Evolutionary conservation across 2,888 invertebrate genomes (phyloP), one percentile per base, ranked within the genome.

Genomic region (Phrixothrix hirtus): DNA sequence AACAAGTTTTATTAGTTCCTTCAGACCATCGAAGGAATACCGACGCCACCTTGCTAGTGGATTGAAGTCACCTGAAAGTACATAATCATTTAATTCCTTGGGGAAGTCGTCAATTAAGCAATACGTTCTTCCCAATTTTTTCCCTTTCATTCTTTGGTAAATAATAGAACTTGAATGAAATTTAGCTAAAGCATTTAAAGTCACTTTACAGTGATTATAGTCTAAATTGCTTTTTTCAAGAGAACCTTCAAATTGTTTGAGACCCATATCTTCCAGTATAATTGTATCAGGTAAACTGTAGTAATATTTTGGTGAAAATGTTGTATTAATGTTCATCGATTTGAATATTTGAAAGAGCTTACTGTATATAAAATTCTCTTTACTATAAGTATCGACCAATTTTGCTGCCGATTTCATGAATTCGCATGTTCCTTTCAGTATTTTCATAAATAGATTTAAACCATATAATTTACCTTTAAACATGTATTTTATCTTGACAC

Each of bases 11-110:
- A 21, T 21, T 7, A 21, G 3, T 7, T 3, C 21, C 4, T 7
- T 5, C 3, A 21, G 3, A 5, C 21, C 21, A 21, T 21, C 7
- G 4, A 3, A 5, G 21, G 21, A 21, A 5, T 5, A 5, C 21
- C 7, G 4, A 7, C 3, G 4, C 3, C 3, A 21, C 7, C 7
- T 21, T 0, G 76, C 69, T 15, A 72, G 39, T 44, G 67, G 63
- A 0, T 61, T 51, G 0, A 45, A 9, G 7, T 58, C 59, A 3
- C 47, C 27, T 1, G 73, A 75, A 65, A 76, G 77, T 0, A 74
- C 62, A 45, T 74, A 74, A 60, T 77, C 77, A 17, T 60, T 35
- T 1, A 75, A 58, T 2, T 62, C 65, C n/a, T 64, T 48, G 0
- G 65, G 54, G 53, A 68, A 72, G 1, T 70, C 45, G n/a, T 73